Percentiles rank a stretch among this genome's conserved stretches.
These are phyloP conservation scores for Coremacera marginata DNA, from an alignment of 2,888 invertebrate species.

Conservation along the genomic window DNA sequence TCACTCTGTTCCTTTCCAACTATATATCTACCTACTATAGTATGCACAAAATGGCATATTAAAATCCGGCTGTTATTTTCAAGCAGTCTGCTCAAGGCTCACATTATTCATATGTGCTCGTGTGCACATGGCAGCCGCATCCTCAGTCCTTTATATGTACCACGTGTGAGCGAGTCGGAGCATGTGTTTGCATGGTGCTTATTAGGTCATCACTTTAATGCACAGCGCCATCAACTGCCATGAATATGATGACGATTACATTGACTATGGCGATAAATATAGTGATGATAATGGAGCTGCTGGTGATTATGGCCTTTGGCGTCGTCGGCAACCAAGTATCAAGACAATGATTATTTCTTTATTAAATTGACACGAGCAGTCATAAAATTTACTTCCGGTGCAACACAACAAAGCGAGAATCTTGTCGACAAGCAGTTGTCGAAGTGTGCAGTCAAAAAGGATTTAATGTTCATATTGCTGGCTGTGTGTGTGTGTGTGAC, in stretches of 20 bases:
- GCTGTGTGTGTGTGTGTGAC: neutral
- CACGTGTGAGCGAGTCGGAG: neutral
- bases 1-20: neutral
- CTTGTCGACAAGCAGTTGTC: neutral
- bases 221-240: neutral
- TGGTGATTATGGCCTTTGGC: neutral
- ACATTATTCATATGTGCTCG: neutral
- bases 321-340: neutral
- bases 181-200: conserved; percentile 11
- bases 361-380: conserved; percentile 16
- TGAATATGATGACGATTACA: neutral
- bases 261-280: neutral
- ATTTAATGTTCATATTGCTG: neutral
- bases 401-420: neutral
- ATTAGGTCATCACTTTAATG: conserved; percentile 15
- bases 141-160: neutral
- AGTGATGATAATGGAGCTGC: neutral
- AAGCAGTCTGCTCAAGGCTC: neutral
- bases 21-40: neutral
- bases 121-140: neutral
- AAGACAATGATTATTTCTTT: conserved; percentile 22
- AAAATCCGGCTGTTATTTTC: neutral
- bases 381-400: conserved; percentile 6
- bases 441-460: neutral
- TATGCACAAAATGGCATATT: conserved; percentile 6